A percentile compares a stretch with the other conserved stretches of the same genome.
Conservation (phyloP, 2,113 vertebrate species). For the Psophia crepitans region DNA sequence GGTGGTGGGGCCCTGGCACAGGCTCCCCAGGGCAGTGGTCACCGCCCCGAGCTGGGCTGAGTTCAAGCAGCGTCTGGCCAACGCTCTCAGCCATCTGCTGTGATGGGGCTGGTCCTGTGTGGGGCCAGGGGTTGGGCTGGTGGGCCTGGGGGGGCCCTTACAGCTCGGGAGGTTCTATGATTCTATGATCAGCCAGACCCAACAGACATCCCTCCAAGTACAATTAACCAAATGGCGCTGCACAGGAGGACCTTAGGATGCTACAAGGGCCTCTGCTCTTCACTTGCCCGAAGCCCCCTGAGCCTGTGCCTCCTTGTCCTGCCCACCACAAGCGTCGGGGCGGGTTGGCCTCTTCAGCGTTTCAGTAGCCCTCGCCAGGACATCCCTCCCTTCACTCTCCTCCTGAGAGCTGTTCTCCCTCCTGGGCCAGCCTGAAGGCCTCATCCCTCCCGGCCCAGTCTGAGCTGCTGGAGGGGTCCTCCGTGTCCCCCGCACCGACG, state of each 20-base stretch:
- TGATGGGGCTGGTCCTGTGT: too few relatives aligned
- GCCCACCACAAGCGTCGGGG: fast-evolving
- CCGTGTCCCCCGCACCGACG: background rate
- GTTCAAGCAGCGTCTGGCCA: too few relatives aligned
- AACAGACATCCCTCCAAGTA: background rate
- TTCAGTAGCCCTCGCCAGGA: background rate
- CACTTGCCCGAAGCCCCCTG: fast-evolving
- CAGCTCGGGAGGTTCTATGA: too few relatives aligned
- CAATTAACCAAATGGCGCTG: background rate
- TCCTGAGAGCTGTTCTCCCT: background rate
- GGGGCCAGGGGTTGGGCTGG: too few relatives aligned
- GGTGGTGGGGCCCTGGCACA: too few relatives aligned
- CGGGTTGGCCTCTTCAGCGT: background rate
- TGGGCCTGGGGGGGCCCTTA: too few relatives aligned
- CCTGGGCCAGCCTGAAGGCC: background rate
- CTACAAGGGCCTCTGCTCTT: background rate
- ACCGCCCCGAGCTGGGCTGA: too few relatives aligned
- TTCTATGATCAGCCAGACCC: background rate
- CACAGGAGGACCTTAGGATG: background rate
- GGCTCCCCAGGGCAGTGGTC: too few relatives aligned
- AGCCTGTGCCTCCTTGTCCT: background rate
- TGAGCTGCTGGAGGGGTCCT: background rate
- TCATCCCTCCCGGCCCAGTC: background rate
- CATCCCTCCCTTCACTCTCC: background rate
- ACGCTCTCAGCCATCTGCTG: too few relatives aligned